A percentile compares a stretch with the other conserved stretches of the same genome.
Evolutionary conservation across 2,888 invertebrate genomes (phyloP).

Genomic region (Drosophila bunnanda): DNA sequence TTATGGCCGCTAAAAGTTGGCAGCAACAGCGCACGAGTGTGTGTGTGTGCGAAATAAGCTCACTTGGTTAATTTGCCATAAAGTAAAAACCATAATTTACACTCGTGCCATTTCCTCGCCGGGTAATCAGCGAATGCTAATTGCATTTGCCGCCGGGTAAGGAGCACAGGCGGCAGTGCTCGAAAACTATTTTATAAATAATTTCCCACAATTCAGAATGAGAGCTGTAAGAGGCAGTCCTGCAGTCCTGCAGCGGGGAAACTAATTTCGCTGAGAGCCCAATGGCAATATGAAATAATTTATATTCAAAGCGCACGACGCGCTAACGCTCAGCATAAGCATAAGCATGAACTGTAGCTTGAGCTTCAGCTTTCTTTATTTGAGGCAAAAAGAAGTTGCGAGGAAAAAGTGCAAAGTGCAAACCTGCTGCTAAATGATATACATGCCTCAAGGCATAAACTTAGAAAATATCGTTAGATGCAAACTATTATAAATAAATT

Average conservation of each 20-base stretch:
- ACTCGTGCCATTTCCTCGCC: constrained; percentile 61
- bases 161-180: constrained; percentile 14
- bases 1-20: constrained; percentile 40
- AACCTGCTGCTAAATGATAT: background rate
- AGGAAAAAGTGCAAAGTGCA: background rate
- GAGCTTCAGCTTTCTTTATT: background rate
- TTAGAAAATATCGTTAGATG: background rate
- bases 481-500: background rate
- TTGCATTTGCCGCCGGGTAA: constrained; percentile 64
- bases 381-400: background rate
- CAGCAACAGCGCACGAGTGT: constrained; percentile 4
- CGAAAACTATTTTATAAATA: constrained; percentile 62
- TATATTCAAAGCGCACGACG: constrained; percentile 63
- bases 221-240: constrained; percentile 27
- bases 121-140: constrained; percentile 63
- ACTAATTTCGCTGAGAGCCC: constrained; percentile 78
- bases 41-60: constrained; percentile 16
- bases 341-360: constrained; percentile 19
- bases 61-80: constrained; percentile 59
- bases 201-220: constrained; percentile 63
- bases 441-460: background rate
- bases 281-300: constrained; percentile 76
- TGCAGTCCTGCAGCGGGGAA: constrained; percentile 16
- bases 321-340: constrained; percentile 44
- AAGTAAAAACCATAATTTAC: constrained; percentile 68